Conservation (phyloP, 23 tunicate species). For the Aplidium turbinatum region DNA sequence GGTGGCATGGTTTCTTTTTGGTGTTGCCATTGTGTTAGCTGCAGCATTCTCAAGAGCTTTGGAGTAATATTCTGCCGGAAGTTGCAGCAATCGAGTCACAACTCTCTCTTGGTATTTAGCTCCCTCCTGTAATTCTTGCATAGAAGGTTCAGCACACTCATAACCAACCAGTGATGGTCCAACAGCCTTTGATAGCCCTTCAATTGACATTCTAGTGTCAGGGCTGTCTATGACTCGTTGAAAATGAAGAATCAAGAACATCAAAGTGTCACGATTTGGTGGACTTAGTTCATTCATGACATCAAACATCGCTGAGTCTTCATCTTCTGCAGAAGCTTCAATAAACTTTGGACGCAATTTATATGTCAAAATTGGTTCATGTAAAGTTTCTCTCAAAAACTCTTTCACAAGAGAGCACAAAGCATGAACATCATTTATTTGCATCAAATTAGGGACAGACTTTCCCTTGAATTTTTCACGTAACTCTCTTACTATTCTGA, state of each 20-base stretch:
- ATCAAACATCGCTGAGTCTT: conserved; percentile 14
- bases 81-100: conserved; percentile 51
- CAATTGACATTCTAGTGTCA: conserved; percentile 74
- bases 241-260: conserved; percentile 80
- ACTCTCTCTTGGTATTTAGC: conserved; percentile 66
- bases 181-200: conserved; percentile 80
- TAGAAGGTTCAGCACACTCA: conserved; percentile 55
- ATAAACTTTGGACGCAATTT: conserved; percentile 63
- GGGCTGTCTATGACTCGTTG: conserved; percentile 72
- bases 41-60: conserved; percentile 32
- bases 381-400: conserved; percentile 65
- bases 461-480: conserved; percentile 69
- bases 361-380: conserved; percentile 82
- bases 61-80: conserved; percentile 71
- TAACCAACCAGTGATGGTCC: conserved; percentile 91
- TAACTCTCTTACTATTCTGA: conserved; percentile 69
- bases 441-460: conserved; percentile 60
- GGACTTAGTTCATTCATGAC: conserved; percentile 29
- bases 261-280: conserved; percentile 76
- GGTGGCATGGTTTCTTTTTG: neutral
- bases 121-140: conserved; percentile 54
- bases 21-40: conserved; percentile 7
- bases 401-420: conserved; percentile 92
- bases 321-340: conserved; percentile 32
- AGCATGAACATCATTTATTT: conserved; percentile 75